Evolutionary conservation across 2,797 vertebrate species (phyloP).

Genomic region (Rhinoraja longicauda): DNA sequence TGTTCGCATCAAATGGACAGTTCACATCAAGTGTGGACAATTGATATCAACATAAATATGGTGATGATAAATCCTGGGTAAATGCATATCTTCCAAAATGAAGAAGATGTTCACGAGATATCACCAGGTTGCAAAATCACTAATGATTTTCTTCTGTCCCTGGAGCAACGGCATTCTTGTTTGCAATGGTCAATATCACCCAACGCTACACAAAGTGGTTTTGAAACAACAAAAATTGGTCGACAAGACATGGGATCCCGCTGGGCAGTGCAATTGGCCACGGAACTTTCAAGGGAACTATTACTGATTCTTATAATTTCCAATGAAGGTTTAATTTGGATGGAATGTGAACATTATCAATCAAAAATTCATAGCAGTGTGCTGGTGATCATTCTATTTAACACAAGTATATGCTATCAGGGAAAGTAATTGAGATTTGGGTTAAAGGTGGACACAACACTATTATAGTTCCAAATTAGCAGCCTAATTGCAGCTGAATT

Average conservation of each 20-base stretch:
- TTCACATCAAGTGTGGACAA: neutral
- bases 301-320: neutral
- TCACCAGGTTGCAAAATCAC: no score
- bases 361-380: neutral
- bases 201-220: neutral
- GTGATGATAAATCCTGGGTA: neutral
- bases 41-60: neutral
- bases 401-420: neutral
- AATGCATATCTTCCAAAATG: neutral
- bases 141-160: neutral
- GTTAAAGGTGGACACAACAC: neutral
- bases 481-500: neutral
- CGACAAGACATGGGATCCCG: neutral
- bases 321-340: constrained; percentile 8
- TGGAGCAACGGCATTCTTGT: neutral
- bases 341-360: neutral
- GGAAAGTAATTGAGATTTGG: neutral
- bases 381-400: neutral
- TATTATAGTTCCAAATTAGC: neutral
- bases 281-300: neutral
- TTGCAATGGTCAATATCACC: neutral
- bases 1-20: neutral
- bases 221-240: neutral
- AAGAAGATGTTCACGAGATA: neutral
- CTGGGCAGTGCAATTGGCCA: neutral